A percentile compares a stretch with the other conserved stretches of the same genome.
phyloP scores from a whole-genome alignment of 2,797 vertebrate species.

The Megaceryle alcyon region DNA sequence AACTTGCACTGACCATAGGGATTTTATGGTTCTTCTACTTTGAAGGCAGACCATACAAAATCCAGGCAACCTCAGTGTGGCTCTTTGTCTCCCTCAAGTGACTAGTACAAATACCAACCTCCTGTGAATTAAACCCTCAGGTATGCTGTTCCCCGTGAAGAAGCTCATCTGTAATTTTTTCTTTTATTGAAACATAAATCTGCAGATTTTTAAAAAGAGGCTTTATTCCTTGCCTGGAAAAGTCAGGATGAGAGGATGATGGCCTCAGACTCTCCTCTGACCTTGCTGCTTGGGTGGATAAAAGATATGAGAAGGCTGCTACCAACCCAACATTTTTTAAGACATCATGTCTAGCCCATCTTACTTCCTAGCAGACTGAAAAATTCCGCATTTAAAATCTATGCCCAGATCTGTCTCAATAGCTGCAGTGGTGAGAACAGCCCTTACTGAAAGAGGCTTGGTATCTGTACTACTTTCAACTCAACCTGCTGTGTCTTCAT shows the following conservation, averaged over 20 bases:
- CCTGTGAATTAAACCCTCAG: not conserved
- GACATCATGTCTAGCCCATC: not conserved
- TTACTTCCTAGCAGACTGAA: not conserved
- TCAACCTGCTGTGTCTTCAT: not conserved
- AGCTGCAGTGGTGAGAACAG: not conserved
- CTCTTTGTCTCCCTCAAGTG: slow-evolving; percentile 63
- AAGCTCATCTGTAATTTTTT: fast-evolving
- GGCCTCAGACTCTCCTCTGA: not conserved
- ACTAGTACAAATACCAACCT: not conserved
- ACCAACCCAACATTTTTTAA: not conserved
- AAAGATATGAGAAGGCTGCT: not conserved
- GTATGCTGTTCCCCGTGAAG: not conserved
- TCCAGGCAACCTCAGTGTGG: not conserved
- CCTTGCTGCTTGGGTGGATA: not conserved
- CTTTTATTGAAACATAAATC: not conserved
- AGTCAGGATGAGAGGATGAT: not conserved
- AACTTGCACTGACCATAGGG: not conserved
- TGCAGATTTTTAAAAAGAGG: not conserved
- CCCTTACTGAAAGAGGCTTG: not conserved
- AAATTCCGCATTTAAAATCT: not conserved
- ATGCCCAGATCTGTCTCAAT: fast-evolving
- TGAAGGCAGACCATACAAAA: not conserved
- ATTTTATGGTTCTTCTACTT: not conserved
- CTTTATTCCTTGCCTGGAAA: not conserved
- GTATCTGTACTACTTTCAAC: not conserved